phyloP scores from a whole-genome alignment of 1,140 invertebrate genomes.

The Danaus melanippus region DNA sequence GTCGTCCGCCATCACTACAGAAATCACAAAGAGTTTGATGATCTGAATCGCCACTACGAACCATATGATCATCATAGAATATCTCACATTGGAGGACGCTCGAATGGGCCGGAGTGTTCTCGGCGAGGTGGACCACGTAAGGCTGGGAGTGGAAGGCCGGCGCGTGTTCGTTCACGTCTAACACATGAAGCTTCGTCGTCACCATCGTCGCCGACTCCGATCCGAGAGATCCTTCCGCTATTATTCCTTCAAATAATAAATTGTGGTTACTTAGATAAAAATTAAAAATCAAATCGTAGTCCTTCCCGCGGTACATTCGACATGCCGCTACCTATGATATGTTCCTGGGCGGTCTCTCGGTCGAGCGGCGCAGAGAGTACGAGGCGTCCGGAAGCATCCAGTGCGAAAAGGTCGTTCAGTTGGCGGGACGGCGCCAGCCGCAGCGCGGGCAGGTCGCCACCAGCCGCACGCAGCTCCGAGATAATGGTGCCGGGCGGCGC shows the following conservation, averaged over 20 bases:
- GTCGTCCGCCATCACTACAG: constrained; percentile 83
- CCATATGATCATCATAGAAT: no score
- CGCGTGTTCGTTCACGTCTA: constrained; percentile 93
- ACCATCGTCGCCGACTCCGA: constrained; percentile 81
- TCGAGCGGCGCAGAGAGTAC: constrained; percentile 81
- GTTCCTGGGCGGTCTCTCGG: constrained; percentile 80
- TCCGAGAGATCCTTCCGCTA: constrained; percentile 85
- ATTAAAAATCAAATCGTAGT: not conserved
- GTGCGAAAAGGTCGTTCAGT: constrained; percentile 79
- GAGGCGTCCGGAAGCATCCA: constrained; percentile 83
- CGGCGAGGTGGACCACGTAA: constrained; percentile 83
- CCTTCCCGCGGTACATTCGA: no score
- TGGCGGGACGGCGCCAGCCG: constrained; percentile 75
- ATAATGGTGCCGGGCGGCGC: constrained; percentile 64
- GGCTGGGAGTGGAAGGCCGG: constrained; percentile 89
- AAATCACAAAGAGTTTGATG: no score
- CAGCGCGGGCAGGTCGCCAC: constrained; percentile 29
- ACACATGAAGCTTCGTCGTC: constrained; percentile 84
- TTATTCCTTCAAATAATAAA: constrained; percentile 67
- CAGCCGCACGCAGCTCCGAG: constrained; percentile 70
- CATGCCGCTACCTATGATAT: constrained; percentile 75
- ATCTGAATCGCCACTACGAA: no score
- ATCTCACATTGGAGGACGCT: constrained; percentile 79
- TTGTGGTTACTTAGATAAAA: not conserved
- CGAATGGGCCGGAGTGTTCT: constrained; percentile 86